A percentile compares a stretch with the other conserved stretches of the same genome.
These are phyloP conservation scores for Intellagama lesueurii DNA, from an alignment of 2,797 vertebrate species.

Conservation along the genomic window DNA sequence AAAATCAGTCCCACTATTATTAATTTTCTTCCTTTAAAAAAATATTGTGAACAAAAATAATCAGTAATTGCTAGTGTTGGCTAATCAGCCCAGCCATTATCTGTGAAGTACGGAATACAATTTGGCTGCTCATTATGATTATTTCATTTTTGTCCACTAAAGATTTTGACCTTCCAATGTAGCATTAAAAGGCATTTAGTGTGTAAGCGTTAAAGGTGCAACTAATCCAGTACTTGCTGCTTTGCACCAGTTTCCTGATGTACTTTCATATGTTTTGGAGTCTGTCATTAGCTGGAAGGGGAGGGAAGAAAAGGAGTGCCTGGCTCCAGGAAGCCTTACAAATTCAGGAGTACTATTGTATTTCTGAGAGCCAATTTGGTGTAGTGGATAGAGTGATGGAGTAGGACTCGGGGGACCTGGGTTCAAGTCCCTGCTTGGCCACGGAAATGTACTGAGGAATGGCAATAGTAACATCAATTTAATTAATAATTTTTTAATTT, in stretches of 20 bases:
- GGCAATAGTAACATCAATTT: too few relatives aligned
- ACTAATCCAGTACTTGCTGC: conserved; percentile 23
- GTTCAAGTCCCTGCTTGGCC: too few relatives aligned
- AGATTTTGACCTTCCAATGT: conserved; percentile 60
- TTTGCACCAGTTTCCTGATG: conserved; percentile 28
- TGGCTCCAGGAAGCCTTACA: background rate
- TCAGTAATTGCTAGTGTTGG: conserved; percentile 53
- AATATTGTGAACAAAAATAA: conserved; percentile 53
- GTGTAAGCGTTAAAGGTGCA: conserved; percentile 44
- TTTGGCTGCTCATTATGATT: conserved; percentile 61
- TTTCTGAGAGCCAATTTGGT: background rate
- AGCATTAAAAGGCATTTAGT: conserved; percentile 56
- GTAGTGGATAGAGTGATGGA: too few relatives aligned
- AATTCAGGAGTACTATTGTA: background rate
- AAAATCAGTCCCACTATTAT: conserved; percentile 33
- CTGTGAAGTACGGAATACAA: conserved; percentile 64
- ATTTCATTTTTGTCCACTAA: conserved; percentile 55
- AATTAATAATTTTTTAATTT: too few relatives aligned
- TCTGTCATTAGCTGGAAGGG: background rate
- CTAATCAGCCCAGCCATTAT: conserved; percentile 53
- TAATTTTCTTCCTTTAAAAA: conserved; percentile 50
- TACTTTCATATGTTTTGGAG: conserved; percentile 5
- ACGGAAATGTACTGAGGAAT: too few relatives aligned
- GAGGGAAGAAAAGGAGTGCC: too few relatives aligned
- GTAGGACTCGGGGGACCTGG: too few relatives aligned